A percentile compares a stretch with the other conserved stretches of the same genome.
These are phyloP conservation scores for Hypotaenidia okinawae DNA, from an alignment of 2,797 vertebrate species.

Conservation along the genomic window DNA sequence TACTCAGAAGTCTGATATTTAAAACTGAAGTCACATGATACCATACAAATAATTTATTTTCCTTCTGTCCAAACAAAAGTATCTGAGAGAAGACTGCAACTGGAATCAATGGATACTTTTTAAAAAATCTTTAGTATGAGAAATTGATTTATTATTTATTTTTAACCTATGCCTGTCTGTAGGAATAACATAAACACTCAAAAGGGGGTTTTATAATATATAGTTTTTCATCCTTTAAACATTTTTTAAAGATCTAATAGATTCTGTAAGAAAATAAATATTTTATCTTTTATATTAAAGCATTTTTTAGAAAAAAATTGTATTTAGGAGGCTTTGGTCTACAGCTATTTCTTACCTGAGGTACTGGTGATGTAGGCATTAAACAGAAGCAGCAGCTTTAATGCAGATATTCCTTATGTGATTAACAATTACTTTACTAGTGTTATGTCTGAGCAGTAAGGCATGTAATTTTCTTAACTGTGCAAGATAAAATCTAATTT, in stretches of 20 bases:
- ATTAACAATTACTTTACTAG: neutral
- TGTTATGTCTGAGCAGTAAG: neutral
- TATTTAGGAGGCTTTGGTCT: neutral
- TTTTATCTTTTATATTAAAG: neutral
- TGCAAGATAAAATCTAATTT: conserved; percentile 7
- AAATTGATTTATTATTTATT: neutral
- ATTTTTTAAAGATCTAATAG: neutral
- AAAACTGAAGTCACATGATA: neutral
- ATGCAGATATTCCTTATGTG: conserved; percentile 5
- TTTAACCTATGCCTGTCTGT: neutral
- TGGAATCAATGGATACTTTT: neutral
- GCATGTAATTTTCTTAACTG: neutral
- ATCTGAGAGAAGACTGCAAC: neutral
- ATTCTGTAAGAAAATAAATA: neutral
- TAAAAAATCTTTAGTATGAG: neutral
- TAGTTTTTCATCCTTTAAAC: neutral
- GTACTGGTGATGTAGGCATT: neutral
- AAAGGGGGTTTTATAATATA: neutral
- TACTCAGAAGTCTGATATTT: neutral
- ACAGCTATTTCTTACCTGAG: neutral
- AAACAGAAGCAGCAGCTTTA: neutral
- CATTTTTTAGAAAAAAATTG: neutral
- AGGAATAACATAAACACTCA: neutral
- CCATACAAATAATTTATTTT: neutral
- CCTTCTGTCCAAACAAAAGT: neutral